Percentiles rank a stretch among this genome's conserved stretches.
These are phyloP conservation scores for Loris lydekkerianus DNA, from an alignment of 2,797 vertebrate species.

Conservation along the genomic window DNA sequence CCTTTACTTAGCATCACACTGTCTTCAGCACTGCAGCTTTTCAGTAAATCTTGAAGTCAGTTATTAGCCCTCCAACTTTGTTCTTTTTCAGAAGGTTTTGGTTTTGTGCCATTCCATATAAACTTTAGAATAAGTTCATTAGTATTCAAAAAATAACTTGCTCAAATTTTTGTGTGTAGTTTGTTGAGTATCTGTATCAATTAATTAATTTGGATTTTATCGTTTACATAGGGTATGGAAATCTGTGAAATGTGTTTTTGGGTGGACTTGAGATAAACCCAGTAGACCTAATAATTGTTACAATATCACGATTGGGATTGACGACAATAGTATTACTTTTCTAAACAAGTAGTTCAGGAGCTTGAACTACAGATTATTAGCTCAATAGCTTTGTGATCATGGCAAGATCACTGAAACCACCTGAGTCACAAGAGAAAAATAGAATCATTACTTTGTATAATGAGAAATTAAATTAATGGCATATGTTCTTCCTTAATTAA, in stretches of 20 bases:
- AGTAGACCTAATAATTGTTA: not conserved
- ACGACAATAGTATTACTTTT: not conserved
- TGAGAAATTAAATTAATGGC: not conserved
- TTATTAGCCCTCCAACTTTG: not conserved
- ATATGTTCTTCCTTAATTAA: not conserved
- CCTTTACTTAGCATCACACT: not conserved
- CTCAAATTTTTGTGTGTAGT: not conserved
- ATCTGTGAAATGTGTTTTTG: not conserved
- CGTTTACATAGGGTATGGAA: not conserved
- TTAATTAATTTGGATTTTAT: not conserved
- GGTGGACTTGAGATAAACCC: not conserved
- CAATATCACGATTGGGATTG: not conserved
- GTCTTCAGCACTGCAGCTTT: not conserved
- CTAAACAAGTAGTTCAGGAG: not conserved
- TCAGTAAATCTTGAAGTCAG: not conserved
- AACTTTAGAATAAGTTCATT: not conserved
- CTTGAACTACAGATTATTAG: slow-evolving; percentile 10
- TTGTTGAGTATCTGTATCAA: not conserved
- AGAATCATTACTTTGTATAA: not conserved
- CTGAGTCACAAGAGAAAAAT: not conserved
- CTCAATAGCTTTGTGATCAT: not conserved
- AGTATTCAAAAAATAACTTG: not conserved
- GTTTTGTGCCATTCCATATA: not conserved
- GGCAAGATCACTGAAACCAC: not conserved
- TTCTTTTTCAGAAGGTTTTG: not conserved